Evolutionary conservation across 2,888 invertebrate genomes (phyloP).

Genomic region (Platerodrilus igneus): DNA sequence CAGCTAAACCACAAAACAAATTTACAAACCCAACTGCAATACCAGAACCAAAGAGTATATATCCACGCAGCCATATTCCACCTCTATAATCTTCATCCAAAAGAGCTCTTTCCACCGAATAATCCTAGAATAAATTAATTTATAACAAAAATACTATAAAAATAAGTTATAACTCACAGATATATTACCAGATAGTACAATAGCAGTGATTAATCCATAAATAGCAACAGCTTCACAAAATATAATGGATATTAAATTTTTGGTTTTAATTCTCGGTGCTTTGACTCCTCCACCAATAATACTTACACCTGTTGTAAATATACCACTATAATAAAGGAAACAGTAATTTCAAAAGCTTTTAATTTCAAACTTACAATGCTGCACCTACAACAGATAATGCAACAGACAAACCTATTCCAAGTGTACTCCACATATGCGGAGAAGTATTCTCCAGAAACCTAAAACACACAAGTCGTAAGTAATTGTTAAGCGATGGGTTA

Average conservation of each 20-base stretch:
- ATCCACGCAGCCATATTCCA: slow-evolving; percentile 77
- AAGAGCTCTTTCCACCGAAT: slow-evolving; percentile 45
- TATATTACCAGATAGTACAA: slow-evolving; percentile 84
- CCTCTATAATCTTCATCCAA: slow-evolving; percentile 44
- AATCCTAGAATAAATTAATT: slow-evolving; percentile 36
- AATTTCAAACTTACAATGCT: slow-evolving; percentile 63
- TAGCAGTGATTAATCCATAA: slow-evolving; percentile 97
- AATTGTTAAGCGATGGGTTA: no score
- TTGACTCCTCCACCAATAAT: slow-evolving; percentile 98
- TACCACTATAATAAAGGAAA: slow-evolving; percentile 62
- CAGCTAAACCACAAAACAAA: slow-evolving; percentile 90
- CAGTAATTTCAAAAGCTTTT: slow-evolving; percentile 2
- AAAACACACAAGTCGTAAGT: no score
- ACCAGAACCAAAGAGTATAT: slow-evolving; percentile 93
- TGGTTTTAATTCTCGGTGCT: slow-evolving; percentile 97
- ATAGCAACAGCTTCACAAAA: slow-evolving; percentile 99
- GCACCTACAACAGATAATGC: slow-evolving; percentile 96
- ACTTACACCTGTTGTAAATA: slow-evolving; percentile 92
- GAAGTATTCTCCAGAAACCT: slow-evolving; percentile 82
- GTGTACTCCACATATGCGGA: slow-evolving; percentile 95
- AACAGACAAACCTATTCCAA: slow-evolving; percentile 90
- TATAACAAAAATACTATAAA: neutral
- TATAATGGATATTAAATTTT: slow-evolving; percentile 98
- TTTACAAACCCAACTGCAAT: slow-evolving; percentile 92
- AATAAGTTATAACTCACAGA: slow-evolving; percentile 46